Evolutionary conservation across 2,113 vertebrate species (phyloP), one percentile per base, ranked within the genome.

Genomic region (Podocnemis expansa): DNA sequence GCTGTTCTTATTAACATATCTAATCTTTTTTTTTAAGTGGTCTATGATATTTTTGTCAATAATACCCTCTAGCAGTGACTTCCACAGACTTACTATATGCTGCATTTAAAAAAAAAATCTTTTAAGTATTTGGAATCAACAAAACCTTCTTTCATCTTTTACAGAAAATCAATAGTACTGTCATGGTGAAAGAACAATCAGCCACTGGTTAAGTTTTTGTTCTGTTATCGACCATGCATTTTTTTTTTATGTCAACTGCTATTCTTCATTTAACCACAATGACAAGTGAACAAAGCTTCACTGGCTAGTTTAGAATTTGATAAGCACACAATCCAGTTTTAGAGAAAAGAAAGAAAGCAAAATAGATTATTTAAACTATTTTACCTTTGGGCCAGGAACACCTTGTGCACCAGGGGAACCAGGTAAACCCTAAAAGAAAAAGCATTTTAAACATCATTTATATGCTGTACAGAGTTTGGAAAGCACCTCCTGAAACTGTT

Each of bases 331-430:
- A 67, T 82, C 17, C 10, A 49, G 49, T 60, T 29, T 58, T 73
- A 17, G 58, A 88, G 80, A 8, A 85, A 45, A 47, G 19, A 49
- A 80, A 86, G 58, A 85, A 52, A 29, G 78, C 29, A 56, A 93
- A 95, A 38, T 41, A 19, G n/a, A 84, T 9, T 25, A 22, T 1
- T 79, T 43, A 67, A 79, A 54, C 41, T 60, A 1, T 54, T 90
- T 97, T 97, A 99, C 99, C 99, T 99, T 99, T 89, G 97, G 93
- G 82, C 99, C 99, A 38, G 97, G 82, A 93, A 96, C 87, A 91
- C 99, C 99, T 97, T 99, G 99, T 94, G 98, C 97, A 90, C 99
- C 99, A 85, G 98, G 98, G 93, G 96, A 96, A 43, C 99, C 99
- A 94, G 99, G 99, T 31, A 99, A 97, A 89, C 99, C 99, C 99